phyloP scores from a whole-genome alignment of 2,113 vertebrate genomes.

The Centropus unirufus region DNA sequence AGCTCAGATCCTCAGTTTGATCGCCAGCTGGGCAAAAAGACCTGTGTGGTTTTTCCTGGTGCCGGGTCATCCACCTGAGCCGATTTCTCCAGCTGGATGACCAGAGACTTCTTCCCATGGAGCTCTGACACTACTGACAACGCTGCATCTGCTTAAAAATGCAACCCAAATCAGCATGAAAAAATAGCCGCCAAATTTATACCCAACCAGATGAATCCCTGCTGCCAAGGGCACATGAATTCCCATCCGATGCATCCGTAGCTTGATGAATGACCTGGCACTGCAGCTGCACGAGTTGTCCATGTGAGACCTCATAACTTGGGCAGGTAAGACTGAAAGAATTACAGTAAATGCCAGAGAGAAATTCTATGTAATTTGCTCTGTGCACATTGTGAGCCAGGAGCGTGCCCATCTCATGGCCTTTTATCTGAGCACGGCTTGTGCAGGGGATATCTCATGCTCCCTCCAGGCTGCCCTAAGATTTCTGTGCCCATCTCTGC shows the following conservation, averaged over 20 bases:
- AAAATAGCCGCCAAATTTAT: background rate
- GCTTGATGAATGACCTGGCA: background rate
- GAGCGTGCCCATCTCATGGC: accelerated
- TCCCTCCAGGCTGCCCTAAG: background rate
- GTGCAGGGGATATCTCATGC: accelerated
- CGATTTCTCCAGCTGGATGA: background rate
- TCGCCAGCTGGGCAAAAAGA: background rate
- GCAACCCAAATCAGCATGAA: background rate
- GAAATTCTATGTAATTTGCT: background rate
- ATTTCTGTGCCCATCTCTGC: background rate
- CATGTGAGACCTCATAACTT: background rate
- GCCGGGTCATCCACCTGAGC: background rate
- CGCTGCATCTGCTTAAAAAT: background rate
- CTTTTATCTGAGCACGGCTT: background rate
- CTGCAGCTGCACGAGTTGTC: background rate
- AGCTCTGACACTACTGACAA: background rate
- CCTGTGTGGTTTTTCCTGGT: background rate
- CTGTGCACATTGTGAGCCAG: background rate
- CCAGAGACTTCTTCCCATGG: background rate
- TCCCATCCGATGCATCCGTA: background rate
- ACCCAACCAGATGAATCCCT: background rate
- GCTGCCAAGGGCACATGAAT: accelerated
- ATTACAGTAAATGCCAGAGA: background rate
- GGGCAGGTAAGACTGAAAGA: background rate
- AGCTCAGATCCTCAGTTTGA: background rate